Conservation (phyloP, 2,113 vertebrate genomes). For the Agapornis roseicollis region DNA sequence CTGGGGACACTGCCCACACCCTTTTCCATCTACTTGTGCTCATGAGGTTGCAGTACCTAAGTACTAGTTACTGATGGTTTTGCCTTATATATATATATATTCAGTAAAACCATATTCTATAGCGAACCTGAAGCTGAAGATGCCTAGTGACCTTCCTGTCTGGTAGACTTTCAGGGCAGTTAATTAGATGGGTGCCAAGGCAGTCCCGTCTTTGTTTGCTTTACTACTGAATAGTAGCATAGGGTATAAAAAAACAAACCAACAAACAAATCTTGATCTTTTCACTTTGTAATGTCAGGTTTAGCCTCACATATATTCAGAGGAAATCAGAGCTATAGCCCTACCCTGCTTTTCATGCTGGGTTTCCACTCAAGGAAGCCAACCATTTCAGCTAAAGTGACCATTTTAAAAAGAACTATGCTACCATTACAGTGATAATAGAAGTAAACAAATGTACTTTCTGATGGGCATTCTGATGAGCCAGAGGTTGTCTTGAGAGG, state of each 20-base stretch:
- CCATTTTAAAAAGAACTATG: background rate
- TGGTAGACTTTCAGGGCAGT: background rate
- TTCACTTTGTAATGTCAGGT: background rate
- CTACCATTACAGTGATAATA: background rate
- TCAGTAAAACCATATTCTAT: background rate
- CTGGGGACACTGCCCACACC: background rate
- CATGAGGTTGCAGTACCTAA: background rate
- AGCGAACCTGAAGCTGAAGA: background rate
- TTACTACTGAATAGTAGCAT: background rate
- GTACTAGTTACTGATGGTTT: background rate
- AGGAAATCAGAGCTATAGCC: slow-evolving; percentile 17
- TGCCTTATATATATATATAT: background rate
- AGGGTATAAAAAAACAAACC: background rate
- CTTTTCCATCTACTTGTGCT: background rate
- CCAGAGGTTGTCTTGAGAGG: background rate
- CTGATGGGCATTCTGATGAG: background rate
- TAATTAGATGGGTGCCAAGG: background rate
- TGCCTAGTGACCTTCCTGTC: background rate
- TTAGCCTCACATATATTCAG: background rate
- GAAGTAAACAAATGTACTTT: background rate
- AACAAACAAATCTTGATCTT: background rate
- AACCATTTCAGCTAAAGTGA: background rate
- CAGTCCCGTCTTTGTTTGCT: background rate
- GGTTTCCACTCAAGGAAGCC: background rate
- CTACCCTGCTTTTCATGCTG: background rate